Conservation (phyloP, 1,140 invertebrate genomes). For the Lasaia peninsularis region DNA sequence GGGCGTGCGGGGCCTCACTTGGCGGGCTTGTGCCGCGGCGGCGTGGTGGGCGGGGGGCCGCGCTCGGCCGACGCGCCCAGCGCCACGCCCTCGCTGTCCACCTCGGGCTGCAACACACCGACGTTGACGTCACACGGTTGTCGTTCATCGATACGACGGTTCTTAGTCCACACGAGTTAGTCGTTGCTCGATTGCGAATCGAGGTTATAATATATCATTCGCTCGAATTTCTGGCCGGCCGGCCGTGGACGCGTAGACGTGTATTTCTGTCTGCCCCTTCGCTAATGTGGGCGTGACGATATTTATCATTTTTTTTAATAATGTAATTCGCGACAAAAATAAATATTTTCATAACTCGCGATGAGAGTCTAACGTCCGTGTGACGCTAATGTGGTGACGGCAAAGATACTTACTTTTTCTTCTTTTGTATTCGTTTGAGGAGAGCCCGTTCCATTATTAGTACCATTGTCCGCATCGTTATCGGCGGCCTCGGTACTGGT, state of each 20-base stretch:
- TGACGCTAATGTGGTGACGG: too few species aligned
- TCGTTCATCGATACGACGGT: not conserved
- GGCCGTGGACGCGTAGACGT: too few species aligned
- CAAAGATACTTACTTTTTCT: slow-evolving; percentile 49
- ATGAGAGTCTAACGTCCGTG: too few species aligned
- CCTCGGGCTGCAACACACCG: slow-evolving; percentile 55
- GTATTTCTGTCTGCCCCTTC: too few species aligned
- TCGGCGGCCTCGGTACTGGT: slow-evolving; percentile 55
- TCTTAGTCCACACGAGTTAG: too few species aligned
- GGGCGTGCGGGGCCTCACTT: slow-evolving; percentile 64
- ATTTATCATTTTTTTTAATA: too few species aligned
- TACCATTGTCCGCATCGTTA: slow-evolving; percentile 42
- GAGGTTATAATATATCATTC: too few species aligned
- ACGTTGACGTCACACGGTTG: not conserved
- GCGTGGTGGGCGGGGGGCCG: slow-evolving; percentile 70
- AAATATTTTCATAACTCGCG: too few species aligned
- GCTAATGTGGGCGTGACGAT: too few species aligned
- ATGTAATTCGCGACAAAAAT: too few species aligned
- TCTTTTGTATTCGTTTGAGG: slow-evolving; percentile 49
- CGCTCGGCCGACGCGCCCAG: slow-evolving; percentile 71
- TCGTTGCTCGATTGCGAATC: too few species aligned
- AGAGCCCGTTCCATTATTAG: slow-evolving; percentile 45
- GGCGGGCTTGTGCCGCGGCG: slow-evolving; percentile 65
- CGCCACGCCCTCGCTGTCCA: slow-evolving; percentile 73
- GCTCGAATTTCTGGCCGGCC: too few species aligned